A percentile compares a stretch with the other conserved stretches of the same genome.
Evolutionary conservation across 2,113 vertebrate genomes (phyloP).

Genomic region (Psammodynastes pulverulentus): DNA sequence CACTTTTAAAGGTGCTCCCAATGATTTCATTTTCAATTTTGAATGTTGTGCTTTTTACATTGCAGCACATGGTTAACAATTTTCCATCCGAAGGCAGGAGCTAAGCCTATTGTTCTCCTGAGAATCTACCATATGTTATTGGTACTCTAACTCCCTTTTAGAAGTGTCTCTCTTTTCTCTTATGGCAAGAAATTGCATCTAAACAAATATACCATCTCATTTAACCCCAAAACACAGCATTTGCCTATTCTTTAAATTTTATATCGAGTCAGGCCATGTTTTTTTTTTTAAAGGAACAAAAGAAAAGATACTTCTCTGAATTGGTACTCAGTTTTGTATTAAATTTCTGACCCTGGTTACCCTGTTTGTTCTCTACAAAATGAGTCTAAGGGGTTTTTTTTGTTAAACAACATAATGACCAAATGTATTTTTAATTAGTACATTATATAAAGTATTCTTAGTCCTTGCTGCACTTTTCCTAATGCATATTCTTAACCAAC

Average conservation of each 20-base stretch:
- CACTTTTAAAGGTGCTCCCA: constrained; percentile 30
- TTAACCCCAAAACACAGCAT: not conserved
- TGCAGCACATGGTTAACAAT: constrained; percentile 1
- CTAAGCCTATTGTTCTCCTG: not conserved
- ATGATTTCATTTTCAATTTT: constrained; percentile 45
- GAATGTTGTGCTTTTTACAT: constrained; percentile 42
- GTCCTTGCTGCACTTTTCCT: not conserved
- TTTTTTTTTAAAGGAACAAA: not conserved
- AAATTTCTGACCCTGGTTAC: not conserved
- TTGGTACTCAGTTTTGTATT: constrained; percentile 5
- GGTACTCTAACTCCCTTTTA: not conserved
- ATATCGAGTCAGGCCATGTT: not conserved
- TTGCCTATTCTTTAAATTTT: not conserved
- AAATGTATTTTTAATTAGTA: not conserved
- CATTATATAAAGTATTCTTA: not conserved
- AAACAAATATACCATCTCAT: not conserved
- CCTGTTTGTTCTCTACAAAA: not conserved
- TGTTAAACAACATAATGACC: not conserved
- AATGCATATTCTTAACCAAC: not conserved
- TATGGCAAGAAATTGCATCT: not conserved
- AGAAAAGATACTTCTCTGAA: not conserved
- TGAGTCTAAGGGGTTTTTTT: not conserved
- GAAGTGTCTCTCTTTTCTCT: constrained; percentile 3
- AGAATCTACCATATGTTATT: not conserved
- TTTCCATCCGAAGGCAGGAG: not conserved